Base-by-base conservation (phyloP, 2,888 invertebrate genomes). In the Tipula unca region DNA sequence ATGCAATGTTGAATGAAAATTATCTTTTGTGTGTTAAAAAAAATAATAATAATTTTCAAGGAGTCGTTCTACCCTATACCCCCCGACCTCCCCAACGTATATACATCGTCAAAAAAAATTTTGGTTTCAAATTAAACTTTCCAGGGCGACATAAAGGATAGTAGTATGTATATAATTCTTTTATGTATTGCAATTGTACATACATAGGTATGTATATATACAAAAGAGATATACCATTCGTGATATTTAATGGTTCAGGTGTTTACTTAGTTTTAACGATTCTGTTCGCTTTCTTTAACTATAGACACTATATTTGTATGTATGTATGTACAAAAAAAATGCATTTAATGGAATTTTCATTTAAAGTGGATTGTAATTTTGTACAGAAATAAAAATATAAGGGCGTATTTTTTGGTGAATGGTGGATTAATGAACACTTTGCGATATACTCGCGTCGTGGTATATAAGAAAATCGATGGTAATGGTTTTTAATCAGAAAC, bases 201-300 rank as follows among this genome's bases (percentile, higher is more conserved):
- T 25, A 69, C 25, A 25, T 69, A 32, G n/a, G n/a, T 32, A 6
- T 6, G 32, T 6, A 8, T 32, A 42, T 10, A 69, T 25, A 69
- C 8, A 69, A 69, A 69, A 69, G 69, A 25, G 69, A 69, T 69
- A 25, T 25, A 69, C 25, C 17, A 14, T 83, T 83, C 83, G n/a
- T 83, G 29, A 32, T 83, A 32, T 32, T 83, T 83, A 83, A 83
- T 83, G 83, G 83, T 83, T 83, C 83, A 83, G 83, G 83, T 83
- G 83, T 83, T 83, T 83, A 83, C 83, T 83, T 83, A 32, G 32
- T 83, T 83, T 35, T 83, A 32, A 32, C 29, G 29, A n/a, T 83
- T 83, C 32, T 29, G 17, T 82, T 82, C 82, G 13, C 32, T 32
- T 83, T 35, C 32, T 83, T 69, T 10, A 8, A 25, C 25, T 69